Base-by-base conservation (phyloP, 1,140 invertebrate species). In the Caenorhabditis latens region DNA sequence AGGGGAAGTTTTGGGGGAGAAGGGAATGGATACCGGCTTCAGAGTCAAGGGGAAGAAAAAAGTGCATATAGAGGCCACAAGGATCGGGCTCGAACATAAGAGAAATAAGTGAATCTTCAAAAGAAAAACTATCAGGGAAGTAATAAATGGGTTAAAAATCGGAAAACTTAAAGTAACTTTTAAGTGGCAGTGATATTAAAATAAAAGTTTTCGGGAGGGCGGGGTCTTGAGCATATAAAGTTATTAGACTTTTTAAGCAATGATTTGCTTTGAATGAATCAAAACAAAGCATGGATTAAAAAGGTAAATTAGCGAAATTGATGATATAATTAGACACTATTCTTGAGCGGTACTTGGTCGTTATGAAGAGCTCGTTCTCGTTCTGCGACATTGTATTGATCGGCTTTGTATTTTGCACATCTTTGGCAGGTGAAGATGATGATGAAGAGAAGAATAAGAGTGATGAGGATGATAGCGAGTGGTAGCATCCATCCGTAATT, bases 351-450 rank as follows among this genome's bases (percentile, higher is more conserved):
- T 3, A 79, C 71, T 50, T 79, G 71, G 53, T 79, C 71, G 21
- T 79, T 79, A 21, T 79, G 71, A 21, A 79, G 71, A 50, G 71
- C 71, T 13, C 71, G 19, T 50, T 79, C 71, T 5, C 71, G 43
- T 11, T 79, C 71, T 13, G 87, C 87, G 53, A 88, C 87, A 42
- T 88, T 85, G 57, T 88, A 88, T 11, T 88, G 86, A 53, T 84
- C 83, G 7, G 87, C 86, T n/a, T 88, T 84, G 43, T 65, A 85
- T 14, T 82, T 85, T 16, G 61, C 50, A 24, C 83, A 79, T 32
- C 53, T 32, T n/a, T 85, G 71, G 21, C 71, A 88, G 0, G 87
- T 57, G 84, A 75, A 88, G 16, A 84, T 85, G 61, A 75, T 63
- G 71, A 88, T 85, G 71, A 85, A 82, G 53, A 88, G 83, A 13